phyloP scores from a whole-genome alignment of 2,888 invertebrate genomes.

The Celastrina argiolus region DNA sequence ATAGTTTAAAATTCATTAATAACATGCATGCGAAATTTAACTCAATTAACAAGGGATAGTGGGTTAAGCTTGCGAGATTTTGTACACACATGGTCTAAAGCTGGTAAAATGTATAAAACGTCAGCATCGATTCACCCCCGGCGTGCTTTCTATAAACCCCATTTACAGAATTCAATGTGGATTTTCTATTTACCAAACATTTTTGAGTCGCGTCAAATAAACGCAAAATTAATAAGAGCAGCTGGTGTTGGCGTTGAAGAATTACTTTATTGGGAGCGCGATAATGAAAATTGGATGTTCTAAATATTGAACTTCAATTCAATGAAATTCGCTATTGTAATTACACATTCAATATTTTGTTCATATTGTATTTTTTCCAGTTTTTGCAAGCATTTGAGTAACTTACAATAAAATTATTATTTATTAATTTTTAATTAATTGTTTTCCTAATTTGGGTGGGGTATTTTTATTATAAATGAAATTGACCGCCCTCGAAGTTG shows the following conservation, averaged over 20 bases:
- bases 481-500: too few relatives aligned
- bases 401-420: too few relatives aligned
- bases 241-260: conserved; percentile 12
- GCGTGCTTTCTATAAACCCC: not conserved
- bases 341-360: not conserved
- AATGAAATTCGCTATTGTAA: not conserved
- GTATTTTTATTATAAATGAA: too few relatives aligned
- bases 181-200: conserved; percentile 12
- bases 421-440: too few relatives aligned
- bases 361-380: not conserved
- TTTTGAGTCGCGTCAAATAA: conserved; percentile 8
- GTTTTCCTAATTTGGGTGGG: too few relatives aligned
- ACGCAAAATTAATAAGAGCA: conserved; percentile 24
- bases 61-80: too few relatives aligned
- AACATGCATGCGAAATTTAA: too few relatives aligned
- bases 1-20: too few relatives aligned
- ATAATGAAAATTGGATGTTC: conserved; percentile 13
- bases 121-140: too few relatives aligned
- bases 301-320: conserved; percentile 12
- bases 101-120: not conserved
- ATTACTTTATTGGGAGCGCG: conserved; percentile 8
- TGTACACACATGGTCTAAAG: too few relatives aligned
- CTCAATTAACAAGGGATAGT: too few relatives aligned
- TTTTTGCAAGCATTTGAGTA: not conserved
- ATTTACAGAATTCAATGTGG: not conserved